phyloP scores from a whole-genome alignment of 2,888 invertebrate species.

The Oscheius onirici region DNA sequence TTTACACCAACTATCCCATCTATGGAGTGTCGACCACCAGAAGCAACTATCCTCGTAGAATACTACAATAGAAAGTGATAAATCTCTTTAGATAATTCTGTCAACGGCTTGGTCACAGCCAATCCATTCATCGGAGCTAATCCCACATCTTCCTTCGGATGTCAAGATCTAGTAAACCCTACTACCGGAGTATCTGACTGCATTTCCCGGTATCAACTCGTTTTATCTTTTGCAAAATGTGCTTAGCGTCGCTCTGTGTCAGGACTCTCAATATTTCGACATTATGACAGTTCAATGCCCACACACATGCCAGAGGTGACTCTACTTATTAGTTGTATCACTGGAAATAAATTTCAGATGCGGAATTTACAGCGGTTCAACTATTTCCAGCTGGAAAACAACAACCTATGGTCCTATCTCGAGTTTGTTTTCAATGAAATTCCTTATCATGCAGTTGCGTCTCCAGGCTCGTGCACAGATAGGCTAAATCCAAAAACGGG shows the following conservation, averaged over 20 bases:
- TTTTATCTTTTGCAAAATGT: too few relatives aligned
- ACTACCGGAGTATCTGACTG: constrained; percentile 16
- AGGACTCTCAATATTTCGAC: constrained; percentile 22
- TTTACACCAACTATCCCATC: not conserved
- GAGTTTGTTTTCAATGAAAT: not conserved
- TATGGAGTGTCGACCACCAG: not conserved
- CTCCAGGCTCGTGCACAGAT: not conserved
- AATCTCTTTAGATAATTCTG: too few relatives aligned
- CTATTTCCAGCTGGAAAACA: not conserved
- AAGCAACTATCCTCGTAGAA: not conserved
- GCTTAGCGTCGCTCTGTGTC: constrained; percentile 3
- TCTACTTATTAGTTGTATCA: not conserved
- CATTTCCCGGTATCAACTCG: constrained; percentile 5
- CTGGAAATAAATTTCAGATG: not conserved
- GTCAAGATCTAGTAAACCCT: constrained; percentile 14
- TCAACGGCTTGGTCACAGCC: too few relatives aligned
- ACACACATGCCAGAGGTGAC: constrained; percentile 16
- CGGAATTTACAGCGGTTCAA: not conserved
- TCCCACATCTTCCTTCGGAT: not conserved
- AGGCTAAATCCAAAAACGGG: constrained; percentile 21
- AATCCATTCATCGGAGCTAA: too few relatives aligned
- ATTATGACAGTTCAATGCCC: constrained; percentile 26
- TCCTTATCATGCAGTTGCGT: too few relatives aligned
- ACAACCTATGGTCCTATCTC: not conserved
- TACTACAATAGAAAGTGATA: not conserved